Evolutionary conservation across 2,113 vertebrate genomes (phyloP), one percentile per base, ranked within the genome.

Genomic region (Narcine bancroftii): DNA sequence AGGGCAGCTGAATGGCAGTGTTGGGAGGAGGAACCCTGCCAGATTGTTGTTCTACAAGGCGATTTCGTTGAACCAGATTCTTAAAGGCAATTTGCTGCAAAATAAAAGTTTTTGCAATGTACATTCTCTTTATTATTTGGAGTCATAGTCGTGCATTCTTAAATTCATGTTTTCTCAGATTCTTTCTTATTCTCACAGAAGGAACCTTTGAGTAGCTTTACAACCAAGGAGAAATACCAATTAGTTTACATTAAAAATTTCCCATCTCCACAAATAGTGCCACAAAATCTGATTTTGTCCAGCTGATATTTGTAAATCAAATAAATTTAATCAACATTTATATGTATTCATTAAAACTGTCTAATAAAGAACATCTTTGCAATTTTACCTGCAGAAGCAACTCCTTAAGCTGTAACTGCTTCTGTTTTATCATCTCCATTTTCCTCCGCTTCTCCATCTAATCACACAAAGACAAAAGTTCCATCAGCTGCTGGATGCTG

Each of bases 51-150:
- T 99, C 98, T 47, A 96, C 96, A 92, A 98, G 98, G 93, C 97
- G 96, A 95, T 99, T 99, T 94, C 99, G 95, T 94, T 99, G 98
- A 93, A 99, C 98, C 42, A 99, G 97, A 94, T 99, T 99, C 95
- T 99, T 99, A 94, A 99, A 99, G 95, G 99, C 98, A 95, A 99
- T 99, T 99, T 99, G 99, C 99, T 99, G 95, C n/a, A 94, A 94
- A 93, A 72, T 93, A 93, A 92, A 21, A 76, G 92, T 63, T 87
- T 1, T 47, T 45, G n/a, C 36, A 87, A 79, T 60, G 71, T 47
- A 53, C 17, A n/a, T 65, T 36, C 79, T 91, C 42, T 71, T 65
- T 89, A 29, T 6, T 42, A 36, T 1, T 21, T 53, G 85, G 39
- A 63, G 33, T 50, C 39, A 56, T n/a, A 89, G 5, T 89, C 39